Evolutionary conservation across 92 coral and sea anemone genomes (phyloP).

Genomic region (Palythoa caribaeorum): DNA sequence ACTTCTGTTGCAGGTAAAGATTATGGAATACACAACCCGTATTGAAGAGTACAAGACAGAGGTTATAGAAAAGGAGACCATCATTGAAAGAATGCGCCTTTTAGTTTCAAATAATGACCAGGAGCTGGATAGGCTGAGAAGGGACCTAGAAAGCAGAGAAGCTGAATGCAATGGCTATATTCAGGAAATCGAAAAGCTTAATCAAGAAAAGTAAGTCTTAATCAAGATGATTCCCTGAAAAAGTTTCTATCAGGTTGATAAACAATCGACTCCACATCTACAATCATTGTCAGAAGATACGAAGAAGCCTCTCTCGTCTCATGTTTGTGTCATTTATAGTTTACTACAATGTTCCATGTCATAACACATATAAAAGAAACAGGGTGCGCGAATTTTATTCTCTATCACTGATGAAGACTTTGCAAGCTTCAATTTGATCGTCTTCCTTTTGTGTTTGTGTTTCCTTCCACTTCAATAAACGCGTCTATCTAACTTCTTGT

Average conservation of each 20-base stretch:
- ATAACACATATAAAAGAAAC: no score
- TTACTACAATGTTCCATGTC: no score
- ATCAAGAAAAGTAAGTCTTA: constrained; percentile 69
- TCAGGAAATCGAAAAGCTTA: constrained; percentile 82
- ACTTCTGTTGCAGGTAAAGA: constrained; percentile 52
- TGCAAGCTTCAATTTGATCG: no score
- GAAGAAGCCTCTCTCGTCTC: no score
- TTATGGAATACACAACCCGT: constrained; percentile 85
- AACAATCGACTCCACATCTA: no score
- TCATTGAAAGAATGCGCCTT: constrained; percentile 79
- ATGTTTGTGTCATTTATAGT: no score
- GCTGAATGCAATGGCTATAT: constrained; percentile 88
- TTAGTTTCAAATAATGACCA: constrained; percentile 78
- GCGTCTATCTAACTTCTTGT: no score
- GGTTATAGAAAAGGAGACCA: constrained; percentile 87
- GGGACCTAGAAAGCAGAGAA: constrained; percentile 85
- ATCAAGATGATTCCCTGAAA: not conserved
- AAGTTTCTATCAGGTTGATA: not conserved
- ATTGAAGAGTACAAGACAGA: constrained; percentile 86
- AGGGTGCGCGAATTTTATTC: no score
- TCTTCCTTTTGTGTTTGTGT: no score
- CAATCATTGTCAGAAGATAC: no score
- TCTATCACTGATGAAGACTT: no score
- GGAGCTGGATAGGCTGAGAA: constrained; percentile 81
- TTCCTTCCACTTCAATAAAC: no score